Evolutionary conservation across 2,888 invertebrate genomes (phyloP).

Genomic region (Taenaris catops): DNA sequence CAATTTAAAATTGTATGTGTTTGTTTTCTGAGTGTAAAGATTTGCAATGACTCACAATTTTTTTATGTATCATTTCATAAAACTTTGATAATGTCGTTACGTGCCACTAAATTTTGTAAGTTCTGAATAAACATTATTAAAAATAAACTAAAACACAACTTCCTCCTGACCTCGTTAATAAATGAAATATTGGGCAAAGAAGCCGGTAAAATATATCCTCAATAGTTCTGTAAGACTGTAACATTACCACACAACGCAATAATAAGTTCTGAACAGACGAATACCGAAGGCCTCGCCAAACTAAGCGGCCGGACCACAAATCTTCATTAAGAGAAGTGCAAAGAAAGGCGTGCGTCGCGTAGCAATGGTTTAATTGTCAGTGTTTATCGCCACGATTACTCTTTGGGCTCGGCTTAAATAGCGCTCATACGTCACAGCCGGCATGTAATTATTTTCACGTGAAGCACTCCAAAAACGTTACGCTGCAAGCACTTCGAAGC

Average conservation of each 20-base stretch:
- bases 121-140: too few species aligned
- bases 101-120: too few species aligned
- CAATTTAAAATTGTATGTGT: too few species aligned
- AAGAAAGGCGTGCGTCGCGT: conserved; percentile 75
- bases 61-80: too few species aligned
- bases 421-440: conserved; percentile 69
- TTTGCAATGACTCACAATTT: too few species aligned
- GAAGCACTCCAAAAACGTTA: conserved; percentile 67
- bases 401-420: conserved; percentile 70
- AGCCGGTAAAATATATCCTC: too few species aligned
- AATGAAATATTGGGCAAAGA: too few species aligned
- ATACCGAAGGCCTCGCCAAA: conserved; percentile 32
- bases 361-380: conserved; percentile 75
- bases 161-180: too few species aligned
- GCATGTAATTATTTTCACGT: conserved; percentile 75
- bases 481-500: conserved; percentile 32
- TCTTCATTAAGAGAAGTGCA: conserved; percentile 64
- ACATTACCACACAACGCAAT: conserved; percentile 17
- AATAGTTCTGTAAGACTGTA: conserved; percentile 6
- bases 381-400: conserved; percentile 74
- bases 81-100: too few species aligned
- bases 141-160: too few species aligned
- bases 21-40: too few species aligned
- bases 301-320: conserved; percentile 48
- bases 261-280: conserved; percentile 27